Conservation (phyloP, 2,113 vertebrate species). For the Orientallactaga bullata region DNA sequence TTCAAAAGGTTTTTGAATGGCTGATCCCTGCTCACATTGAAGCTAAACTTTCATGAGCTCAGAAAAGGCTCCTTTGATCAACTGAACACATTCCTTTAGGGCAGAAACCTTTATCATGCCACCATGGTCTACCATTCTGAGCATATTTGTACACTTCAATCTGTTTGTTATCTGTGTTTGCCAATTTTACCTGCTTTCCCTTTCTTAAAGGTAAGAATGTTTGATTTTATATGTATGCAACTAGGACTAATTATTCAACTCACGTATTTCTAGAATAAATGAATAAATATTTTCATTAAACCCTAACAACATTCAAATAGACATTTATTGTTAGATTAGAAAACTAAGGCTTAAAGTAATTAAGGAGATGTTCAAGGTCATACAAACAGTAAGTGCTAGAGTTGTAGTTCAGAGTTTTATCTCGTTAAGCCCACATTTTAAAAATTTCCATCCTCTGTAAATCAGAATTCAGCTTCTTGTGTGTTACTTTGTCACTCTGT, state of each 20-base stretch:
- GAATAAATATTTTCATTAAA: slow-evolving; percentile 45
- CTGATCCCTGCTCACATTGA: not conserved
- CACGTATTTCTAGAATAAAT: slow-evolving; percentile 23
- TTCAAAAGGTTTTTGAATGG: not conserved
- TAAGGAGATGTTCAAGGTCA: not conserved
- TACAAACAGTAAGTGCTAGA: not conserved
- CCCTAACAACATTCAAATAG: not conserved
- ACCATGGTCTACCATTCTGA: not conserved
- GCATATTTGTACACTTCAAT: not conserved
- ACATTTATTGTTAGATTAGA: slow-evolving; percentile 28
- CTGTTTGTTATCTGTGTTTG: not conserved
- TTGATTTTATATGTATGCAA: not conserved
- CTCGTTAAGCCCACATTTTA: not conserved
- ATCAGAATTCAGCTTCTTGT: not conserved
- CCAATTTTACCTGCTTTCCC: not conserved
- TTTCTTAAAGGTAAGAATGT: not conserved
- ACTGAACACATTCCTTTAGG: not conserved
- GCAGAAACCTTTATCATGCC: not conserved
- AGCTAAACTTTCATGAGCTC: not conserved
- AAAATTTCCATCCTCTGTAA: not conserved
- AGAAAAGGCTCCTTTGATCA: not conserved
- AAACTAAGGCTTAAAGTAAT: slow-evolving; percentile 10
- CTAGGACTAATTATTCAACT: not conserved
- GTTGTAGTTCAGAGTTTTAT: not conserved
- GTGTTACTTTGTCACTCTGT: not conserved